Conservation (phyloP, 2,113 vertebrate species). For the Eptatretus burgeri region DNA sequence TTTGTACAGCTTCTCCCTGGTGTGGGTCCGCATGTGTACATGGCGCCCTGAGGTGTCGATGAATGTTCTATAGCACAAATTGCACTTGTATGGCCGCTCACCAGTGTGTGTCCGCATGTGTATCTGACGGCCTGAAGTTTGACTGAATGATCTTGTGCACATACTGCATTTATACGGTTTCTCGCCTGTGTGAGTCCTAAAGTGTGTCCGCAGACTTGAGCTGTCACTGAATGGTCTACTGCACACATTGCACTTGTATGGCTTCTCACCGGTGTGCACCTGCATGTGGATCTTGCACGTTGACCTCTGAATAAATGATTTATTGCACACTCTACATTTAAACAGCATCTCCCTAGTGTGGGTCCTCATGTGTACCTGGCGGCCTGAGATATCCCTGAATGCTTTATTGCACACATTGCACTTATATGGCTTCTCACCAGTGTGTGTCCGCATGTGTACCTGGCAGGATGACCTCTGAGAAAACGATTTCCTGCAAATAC, state of each 20-base stretch:
- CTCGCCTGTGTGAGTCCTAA: background rate
- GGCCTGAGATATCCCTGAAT: no score
- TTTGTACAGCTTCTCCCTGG: background rate
- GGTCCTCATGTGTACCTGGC: no score
- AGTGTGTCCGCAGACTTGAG: background rate
- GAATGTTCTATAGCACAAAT: background rate
- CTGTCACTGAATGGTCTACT: background rate
- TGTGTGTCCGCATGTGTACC: no score
- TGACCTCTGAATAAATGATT: no score
- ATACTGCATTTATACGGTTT: background rate
- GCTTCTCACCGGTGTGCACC: conserved; percentile 3
- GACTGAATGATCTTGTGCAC: background rate
- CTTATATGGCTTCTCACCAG: no score
- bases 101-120: conserved; percentile 4
- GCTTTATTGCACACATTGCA: no score
- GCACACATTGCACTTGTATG: conserved; percentile 1
- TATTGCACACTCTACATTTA: no score
- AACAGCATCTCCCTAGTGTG: no score
- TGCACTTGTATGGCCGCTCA: background rate
- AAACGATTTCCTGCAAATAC: no score
- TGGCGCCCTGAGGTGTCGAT: background rate
- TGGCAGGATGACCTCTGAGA: no score
- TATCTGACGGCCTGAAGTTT: background rate
- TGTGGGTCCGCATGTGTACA: background rate
- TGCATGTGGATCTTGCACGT: background rate